Base-by-base conservation (phyloP, 2,888 invertebrate genomes). In the Xylocampa areola region DNA sequence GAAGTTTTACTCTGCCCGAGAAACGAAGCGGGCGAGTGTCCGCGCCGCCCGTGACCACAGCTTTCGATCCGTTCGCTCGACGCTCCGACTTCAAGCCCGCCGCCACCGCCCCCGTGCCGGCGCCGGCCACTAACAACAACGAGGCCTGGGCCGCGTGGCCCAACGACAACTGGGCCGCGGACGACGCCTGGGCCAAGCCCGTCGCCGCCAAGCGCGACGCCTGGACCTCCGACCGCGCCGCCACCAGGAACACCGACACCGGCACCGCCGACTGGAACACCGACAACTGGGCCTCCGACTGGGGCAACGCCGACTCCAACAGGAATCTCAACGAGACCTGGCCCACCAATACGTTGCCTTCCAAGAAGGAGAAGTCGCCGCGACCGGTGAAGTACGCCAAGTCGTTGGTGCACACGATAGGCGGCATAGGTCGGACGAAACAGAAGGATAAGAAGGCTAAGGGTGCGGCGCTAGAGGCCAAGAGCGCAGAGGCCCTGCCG, bases 141-240 rank as follows among this genome's bases (percentile, higher is more conserved):
- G 71, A 75, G 4, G 4, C 95, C 94, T 65, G 55, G 61, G 66
- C 61, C 51, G 73, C 73, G 4, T 82, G 82, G 79, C 45, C 73
- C 41, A 83, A 84, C 36, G 57, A 75, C 35, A 45, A 80, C 40
- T 95, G 95, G 89, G 94, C 95, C 62, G 92, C 94, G 4, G 65
- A 80, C 61, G 76, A 76, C 64, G 44, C 79, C 27, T 95, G 95
- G 89, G 94, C 95, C 61, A 94, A 94, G 7, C 95, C n/a, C 95
- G 85, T 92, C 94, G 39, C 27, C 52, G 0, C 69, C 54, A 10
- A 66, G 59, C 40, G 30, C 87, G 77, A 79, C 53, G 73, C 69
- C 17, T 82, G 83, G 80, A 29, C 66, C 21, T 25, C 74, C 40
- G 83, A 83, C 35, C 53, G 75, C 39, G 17, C 74, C 37, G 47